phyloP scores from a whole-genome alignment of 1,140 invertebrate genomes.

The Pogonomyrmex californicus region DNA sequence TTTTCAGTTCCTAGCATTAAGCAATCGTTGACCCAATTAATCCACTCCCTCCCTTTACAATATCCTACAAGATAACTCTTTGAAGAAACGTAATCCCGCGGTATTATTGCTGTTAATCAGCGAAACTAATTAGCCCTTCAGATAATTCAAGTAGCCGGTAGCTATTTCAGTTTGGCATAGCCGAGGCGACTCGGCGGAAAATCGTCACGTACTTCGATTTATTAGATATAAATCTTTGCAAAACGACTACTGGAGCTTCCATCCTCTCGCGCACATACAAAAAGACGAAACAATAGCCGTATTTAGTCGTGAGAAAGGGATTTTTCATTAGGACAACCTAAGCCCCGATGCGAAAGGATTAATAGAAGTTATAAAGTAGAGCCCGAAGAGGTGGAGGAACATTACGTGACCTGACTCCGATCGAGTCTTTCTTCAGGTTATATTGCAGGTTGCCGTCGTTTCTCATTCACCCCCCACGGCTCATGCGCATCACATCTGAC shows the following conservation, averaged over 20 bases:
- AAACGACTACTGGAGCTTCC: background rate
- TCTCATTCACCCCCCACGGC: conserved; percentile 78
- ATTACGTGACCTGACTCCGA: conserved; percentile 80
- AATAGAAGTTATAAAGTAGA: conserved; percentile 81
- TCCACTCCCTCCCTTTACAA: conserved; percentile 50
- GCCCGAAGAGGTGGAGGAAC: conserved; percentile 78
- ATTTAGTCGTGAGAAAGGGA: conserved; percentile 68
- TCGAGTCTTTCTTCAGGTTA: conserved; percentile 80
- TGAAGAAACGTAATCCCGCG: conserved; percentile 72
- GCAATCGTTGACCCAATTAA: conserved; percentile 81
- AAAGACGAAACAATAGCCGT: conserved; percentile 49
- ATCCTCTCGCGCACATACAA: conserved; percentile 19
- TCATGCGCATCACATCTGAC: conserved; percentile 79
- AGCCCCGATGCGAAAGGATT: conserved; percentile 78
- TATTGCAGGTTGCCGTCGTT: conserved; percentile 79
- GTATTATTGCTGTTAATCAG: conserved; percentile 74
- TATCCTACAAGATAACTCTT: conserved; percentile 52
- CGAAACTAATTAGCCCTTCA: conserved; percentile 49
- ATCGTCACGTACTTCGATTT: conserved; percentile 6
- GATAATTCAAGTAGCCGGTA: background rate
- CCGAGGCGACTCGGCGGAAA: background rate
- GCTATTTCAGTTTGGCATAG: background rate
- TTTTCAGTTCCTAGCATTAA: conserved; percentile 83
- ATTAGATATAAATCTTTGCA: conserved; percentile 30
- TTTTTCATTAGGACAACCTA: conserved; percentile 79